A percentile compares a stretch with the other conserved stretches of the same genome.
phyloP scores from a whole-genome alignment of 2,888 invertebrate genomes.

The Gasteruption jaculator region DNA sequence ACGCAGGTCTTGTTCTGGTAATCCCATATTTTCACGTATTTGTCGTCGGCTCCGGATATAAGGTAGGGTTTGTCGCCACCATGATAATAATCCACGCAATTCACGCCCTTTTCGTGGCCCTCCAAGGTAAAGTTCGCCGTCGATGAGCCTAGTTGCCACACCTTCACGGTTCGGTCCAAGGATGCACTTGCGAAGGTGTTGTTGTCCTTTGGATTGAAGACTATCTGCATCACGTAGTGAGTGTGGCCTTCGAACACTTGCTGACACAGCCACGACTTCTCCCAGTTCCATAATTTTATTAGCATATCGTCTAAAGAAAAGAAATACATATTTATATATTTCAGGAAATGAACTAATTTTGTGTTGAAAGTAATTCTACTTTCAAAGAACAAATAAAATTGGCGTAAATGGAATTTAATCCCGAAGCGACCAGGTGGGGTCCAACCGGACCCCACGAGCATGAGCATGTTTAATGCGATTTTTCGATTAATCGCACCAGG shows the following conservation, averaged over 20 bases:
- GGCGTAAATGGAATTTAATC: neutral
- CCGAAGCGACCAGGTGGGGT: too few species aligned
- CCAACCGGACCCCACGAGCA: too few species aligned
- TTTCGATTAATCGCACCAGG: too few species aligned
- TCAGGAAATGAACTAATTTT: too few species aligned
- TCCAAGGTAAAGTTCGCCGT: constrained; percentile 97
- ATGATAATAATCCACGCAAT: constrained; percentile 98
- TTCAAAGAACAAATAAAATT: too few species aligned
- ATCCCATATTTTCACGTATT: constrained; percentile 98
- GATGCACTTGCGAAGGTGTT: constrained; percentile 99
- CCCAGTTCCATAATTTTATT: constrained; percentile 99
- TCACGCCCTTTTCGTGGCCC: constrained; percentile 97
- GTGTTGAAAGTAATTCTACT: constrained; percentile 3
- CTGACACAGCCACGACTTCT: constrained; percentile 95
- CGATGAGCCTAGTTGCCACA: constrained; percentile 98
- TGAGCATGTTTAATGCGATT: too few species aligned
- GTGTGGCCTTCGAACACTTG: constrained; percentile 99
- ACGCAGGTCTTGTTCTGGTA: constrained; percentile 99
- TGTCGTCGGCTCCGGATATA: constrained; percentile 98
- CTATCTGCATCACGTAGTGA: constrained; percentile 99
- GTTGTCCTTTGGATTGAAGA: constrained; percentile 98
- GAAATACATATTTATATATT: constrained; percentile 1
- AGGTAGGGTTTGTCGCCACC: constrained; percentile 99
- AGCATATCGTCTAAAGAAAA: constrained; percentile 83
- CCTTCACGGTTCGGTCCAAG: constrained; percentile 93